These are phyloP conservation scores for Salpingus planirostris DNA, from an alignment of 2,888 invertebrate genomes.

Conservation along the genomic window DNA sequence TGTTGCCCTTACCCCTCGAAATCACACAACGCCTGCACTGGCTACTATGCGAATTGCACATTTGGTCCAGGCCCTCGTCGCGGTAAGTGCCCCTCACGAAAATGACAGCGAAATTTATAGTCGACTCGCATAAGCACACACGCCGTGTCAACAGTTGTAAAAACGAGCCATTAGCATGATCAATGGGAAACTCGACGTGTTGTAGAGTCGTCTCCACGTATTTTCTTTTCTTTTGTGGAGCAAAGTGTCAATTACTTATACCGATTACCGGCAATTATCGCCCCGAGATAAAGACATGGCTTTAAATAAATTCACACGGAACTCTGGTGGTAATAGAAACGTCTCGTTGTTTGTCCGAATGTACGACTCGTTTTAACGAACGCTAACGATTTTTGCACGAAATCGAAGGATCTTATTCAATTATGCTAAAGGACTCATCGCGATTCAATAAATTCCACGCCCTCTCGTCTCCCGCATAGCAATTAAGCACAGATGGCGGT, in stretches of 20 bases:
- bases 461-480: too few species aligned
- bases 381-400: too few species aligned
- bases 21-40: constrained; percentile 53
- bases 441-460: too few species aligned
- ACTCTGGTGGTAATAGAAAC: too few species aligned
- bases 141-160: too few species aligned
- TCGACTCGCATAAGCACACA: neutral
- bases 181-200: constrained; percentile 10
- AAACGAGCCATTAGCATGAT: constrained; percentile 7
- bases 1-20: constrained; percentile 36
- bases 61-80: constrained; percentile 64
- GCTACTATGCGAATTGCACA: constrained; percentile 73
- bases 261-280: constrained; percentile 10
- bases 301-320: constrained; percentile 8
- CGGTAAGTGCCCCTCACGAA: constrained; percentile 53
- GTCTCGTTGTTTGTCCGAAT: too few species aligned
- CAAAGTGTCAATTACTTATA: constrained; percentile 11
- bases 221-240: constrained; percentile 8
- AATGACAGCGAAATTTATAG: constrained; percentile 1
- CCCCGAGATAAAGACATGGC: too few species aligned
- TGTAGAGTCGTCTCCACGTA: constrained; percentile 3
- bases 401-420: too few species aligned
- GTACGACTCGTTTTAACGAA: too few species aligned
- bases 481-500: too few species aligned
- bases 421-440: too few species aligned